Conservation (phyloP, 2,888 invertebrate genomes). For the Cheilosia impressa region DNA sequence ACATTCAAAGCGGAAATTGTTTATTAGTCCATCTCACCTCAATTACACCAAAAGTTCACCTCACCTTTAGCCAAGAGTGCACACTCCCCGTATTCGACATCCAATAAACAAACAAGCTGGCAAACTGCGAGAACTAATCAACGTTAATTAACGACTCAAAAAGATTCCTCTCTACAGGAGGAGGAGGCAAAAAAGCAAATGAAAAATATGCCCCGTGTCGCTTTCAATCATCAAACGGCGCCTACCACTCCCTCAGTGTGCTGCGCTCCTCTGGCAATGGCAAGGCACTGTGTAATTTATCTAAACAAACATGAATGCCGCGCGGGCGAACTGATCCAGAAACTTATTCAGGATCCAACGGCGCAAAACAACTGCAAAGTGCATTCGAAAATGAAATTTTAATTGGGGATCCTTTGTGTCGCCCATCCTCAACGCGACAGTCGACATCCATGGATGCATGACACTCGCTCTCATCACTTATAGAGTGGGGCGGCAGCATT, state of each 20-base stretch:
- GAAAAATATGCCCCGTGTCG: constrained; percentile 64
- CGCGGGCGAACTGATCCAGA: constrained; percentile 55
- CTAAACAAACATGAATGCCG: constrained; percentile 67
- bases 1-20: constrained; percentile 46
- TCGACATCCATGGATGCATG: constrained; percentile 70
- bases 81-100: constrained; percentile 35
- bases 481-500: background rate
- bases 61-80: constrained; percentile 51
- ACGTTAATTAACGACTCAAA: constrained; percentile 71
- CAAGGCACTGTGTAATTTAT: constrained; percentile 62
- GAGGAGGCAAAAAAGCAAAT: constrained; percentile 38
- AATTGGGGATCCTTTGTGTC: constrained; percentile 73
- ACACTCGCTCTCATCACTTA: constrained; percentile 33
- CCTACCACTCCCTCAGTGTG: constrained; percentile 51
- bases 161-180: constrained; percentile 13
- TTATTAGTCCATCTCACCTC: constrained; percentile 68
- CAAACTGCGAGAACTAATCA: constrained; percentile 68
- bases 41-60: constrained; percentile 31
- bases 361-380: constrained; percentile 69
- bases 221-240: constrained; percentile 70
- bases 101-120: constrained; percentile 63
- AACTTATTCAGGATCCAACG: constrained; percentile 58
- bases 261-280: background rate
- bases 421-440: constrained; percentile 55
- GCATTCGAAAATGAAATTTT: constrained; percentile 75